These are phyloP conservation scores for Eudyptes chrysolophus DNA, from an alignment of 2,113 vertebrate genomes.

Conservation along the genomic window DNA sequence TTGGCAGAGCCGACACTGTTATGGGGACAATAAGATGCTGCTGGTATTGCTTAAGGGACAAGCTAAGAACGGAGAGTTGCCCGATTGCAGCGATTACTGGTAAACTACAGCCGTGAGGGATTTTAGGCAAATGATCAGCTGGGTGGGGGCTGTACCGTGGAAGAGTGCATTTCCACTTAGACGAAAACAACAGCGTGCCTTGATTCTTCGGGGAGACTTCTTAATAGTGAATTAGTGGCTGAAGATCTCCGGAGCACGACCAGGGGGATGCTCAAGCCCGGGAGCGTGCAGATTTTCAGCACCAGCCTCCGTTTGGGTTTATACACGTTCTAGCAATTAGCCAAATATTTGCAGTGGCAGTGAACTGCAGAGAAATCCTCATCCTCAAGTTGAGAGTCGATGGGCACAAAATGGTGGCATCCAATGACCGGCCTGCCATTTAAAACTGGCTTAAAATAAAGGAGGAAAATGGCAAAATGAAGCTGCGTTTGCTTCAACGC, in stretches of 20 bases:
- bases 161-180: not conserved
- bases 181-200: not conserved
- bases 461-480: not conserved
- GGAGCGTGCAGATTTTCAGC: not conserved
- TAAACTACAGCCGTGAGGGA: not conserved
- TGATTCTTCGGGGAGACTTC: not conserved
- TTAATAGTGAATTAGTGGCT: not conserved
- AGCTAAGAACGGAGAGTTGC: not conserved
- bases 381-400: fast-evolving
- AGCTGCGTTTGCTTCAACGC: not conserved
- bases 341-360: not conserved
- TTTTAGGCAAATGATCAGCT: not conserved
- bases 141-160: not conserved
- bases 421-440: fast-evolving
- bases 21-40: not conserved
- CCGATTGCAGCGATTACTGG: not conserved
- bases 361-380: not conserved
- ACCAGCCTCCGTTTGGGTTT: not conserved
- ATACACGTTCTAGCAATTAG: not conserved
- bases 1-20: not conserved
- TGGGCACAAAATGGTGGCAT: not conserved
- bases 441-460: not conserved
- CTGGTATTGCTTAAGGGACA: not conserved
- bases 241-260: not conserved
- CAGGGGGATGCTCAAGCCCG: not conserved